Percentiles rank a stretch among this genome's conserved stretches.
Conservation (phyloP, 2,797 vertebrate genomes). For the Hoplostethus mediterraneus region DNA sequence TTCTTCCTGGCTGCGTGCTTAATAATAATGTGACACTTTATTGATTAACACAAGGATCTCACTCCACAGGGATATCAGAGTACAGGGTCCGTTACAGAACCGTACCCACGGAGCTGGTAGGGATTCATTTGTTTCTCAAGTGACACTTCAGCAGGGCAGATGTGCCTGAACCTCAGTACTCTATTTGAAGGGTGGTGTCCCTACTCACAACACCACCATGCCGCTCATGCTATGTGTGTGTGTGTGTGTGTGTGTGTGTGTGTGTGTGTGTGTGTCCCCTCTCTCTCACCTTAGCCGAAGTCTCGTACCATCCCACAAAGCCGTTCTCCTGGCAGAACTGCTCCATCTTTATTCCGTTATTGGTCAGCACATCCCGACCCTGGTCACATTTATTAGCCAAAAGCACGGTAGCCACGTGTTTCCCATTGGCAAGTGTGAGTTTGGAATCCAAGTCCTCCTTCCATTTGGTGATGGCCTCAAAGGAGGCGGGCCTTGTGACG, state of each 20-base stretch:
- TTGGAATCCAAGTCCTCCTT: conserved; percentile 99
- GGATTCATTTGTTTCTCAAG: conserved; percentile 42
- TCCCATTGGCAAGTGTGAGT: conserved; percentile 94
- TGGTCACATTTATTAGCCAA: conserved; percentile 99
- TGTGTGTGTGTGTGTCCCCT: background rate
- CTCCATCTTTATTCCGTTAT: conserved; percentile 96
- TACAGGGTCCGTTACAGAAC: conserved; percentile 27
- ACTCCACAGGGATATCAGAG: conserved; percentile 26
- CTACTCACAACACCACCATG: conserved; percentile 10
- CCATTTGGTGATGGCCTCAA: conserved; percentile 98
- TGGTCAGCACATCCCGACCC: conserved; percentile 90
- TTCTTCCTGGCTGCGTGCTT: too few relatives aligned
- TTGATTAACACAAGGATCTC: too few relatives aligned
- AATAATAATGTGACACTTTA: too few relatives aligned
- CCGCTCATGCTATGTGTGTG: background rate
- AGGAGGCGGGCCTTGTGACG: conserved; percentile 94
- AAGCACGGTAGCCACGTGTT: conserved; percentile 92
- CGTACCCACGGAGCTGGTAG: background rate
- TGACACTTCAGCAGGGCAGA: conserved; percentile 33
- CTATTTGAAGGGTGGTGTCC: conserved; percentile 1
- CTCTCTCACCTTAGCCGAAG: conserved; percentile 94
- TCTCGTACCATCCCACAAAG: conserved; percentile 97
- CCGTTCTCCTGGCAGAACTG: conserved; percentile 98
- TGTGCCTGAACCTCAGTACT: conserved; percentile 12
- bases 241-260: conserved; percentile 1